Conservation (phyloP, 2,797 vertebrate genomes). For the Muscicapa striata region DNA sequence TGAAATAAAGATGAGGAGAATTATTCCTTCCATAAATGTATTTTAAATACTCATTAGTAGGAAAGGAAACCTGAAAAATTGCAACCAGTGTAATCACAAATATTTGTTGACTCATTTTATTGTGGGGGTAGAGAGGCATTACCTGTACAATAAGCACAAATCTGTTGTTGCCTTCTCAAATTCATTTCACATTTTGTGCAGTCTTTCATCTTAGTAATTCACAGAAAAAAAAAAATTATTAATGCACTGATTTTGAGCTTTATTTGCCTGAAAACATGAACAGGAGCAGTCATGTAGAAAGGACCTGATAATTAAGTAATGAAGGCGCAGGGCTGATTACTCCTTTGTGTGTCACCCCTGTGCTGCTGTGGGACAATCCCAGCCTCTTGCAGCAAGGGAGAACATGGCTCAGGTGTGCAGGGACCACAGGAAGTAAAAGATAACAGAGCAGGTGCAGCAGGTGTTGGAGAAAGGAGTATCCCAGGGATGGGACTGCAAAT, state of each 20-base stretch:
- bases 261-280: slow-evolving; percentile 31
- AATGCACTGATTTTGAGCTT: slow-evolving; percentile 20
- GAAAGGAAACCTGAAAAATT: neutral
- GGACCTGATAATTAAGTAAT: slow-evolving; percentile 33
- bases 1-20: neutral
- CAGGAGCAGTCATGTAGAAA: neutral
- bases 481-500: rapidly evolving
- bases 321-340: neutral
- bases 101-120: neutral
- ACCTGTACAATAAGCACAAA: neutral
- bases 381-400: neutral
- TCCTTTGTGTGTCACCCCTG: neutral
- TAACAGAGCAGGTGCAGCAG: neutral
- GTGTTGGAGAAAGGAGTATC: neutral
- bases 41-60: neutral
- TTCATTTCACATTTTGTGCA: neutral
- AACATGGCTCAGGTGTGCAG: neutral
- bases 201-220: neutral
- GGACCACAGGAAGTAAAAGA: neutral
- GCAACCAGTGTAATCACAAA: neutral
- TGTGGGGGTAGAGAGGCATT: neutral
- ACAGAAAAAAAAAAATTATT: neutral
- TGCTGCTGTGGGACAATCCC: neutral
- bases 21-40: neutral
- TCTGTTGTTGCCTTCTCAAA: neutral